Evolutionary conservation across 2,888 invertebrate species (phyloP), one percentile per base, ranked within the genome.

Genomic region (Strigamia crassipes): DNA sequence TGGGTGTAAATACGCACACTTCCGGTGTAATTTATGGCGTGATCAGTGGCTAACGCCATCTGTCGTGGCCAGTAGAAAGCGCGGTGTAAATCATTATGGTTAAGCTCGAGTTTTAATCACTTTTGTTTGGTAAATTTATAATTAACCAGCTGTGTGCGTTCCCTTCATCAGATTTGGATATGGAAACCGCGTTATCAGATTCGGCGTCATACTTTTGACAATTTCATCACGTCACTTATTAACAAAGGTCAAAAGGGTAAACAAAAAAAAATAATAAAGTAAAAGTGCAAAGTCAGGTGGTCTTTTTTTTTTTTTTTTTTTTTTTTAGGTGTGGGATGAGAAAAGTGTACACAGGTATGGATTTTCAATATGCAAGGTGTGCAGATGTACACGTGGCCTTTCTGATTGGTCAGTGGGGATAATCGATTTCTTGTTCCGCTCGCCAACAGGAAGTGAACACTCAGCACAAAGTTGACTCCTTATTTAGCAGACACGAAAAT

Each of bases 41-140:
- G 73, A 73, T 73, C 73, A 73, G 73, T 73, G 73, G 73, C 73
- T 73, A 73, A 73, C 73, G 73, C 73, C 73, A 73, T 73, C 73
- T 73, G 73, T 73, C 73, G 73, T 73, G 73, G 23, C 73, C 73
- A 73, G 73, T 73, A 31, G 73, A 15, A 73, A 73, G 73, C 73
- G 31, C 31, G 73, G 73, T 73, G 73, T 73, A 73, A 73, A 73
- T 73, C 73, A 73, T 73, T 73, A 73, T 27, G 73, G 73, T 73
- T 73, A 73, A 73, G 73, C 27, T 31, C 13, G 73, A 73, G 73
- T 73, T 73, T 73, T 73, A 73, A 73, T 73, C 73, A 73, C 73
- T 73, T 56, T 73, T 73, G 73, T 73, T 73, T 73, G 73, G 73
- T 73, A 73, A 73, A 73, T 73, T 73, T 13, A 73, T 73, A 73